phyloP scores from a whole-genome alignment of 2,888 invertebrate species.

The Agonopterix alstromeriana region DNA sequence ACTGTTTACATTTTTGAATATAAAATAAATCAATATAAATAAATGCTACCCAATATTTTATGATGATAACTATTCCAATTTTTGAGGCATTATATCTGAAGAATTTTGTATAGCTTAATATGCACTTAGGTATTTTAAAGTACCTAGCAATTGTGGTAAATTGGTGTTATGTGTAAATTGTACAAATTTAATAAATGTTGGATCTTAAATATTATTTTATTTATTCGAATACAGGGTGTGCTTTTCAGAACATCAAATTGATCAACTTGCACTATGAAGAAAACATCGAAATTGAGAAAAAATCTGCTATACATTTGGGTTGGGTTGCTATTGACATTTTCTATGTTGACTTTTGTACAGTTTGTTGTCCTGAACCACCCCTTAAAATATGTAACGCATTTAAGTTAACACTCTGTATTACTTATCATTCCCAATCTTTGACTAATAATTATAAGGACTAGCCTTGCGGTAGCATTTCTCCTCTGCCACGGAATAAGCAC shows the following conservation, averaged over 20 bases:
- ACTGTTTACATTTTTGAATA: constrained; percentile 14
- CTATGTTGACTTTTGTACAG: not conserved
- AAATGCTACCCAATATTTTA: constrained; percentile 32
- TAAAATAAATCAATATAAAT: constrained; percentile 2
- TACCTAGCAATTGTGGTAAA: constrained; percentile 28
- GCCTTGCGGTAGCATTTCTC: no score
- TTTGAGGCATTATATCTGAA: constrained; percentile 35
- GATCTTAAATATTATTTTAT: constrained; percentile 28
- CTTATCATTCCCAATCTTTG: no score
- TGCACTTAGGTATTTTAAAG: constrained; percentile 41
- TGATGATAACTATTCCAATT: constrained; percentile 28
- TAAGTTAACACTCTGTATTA: no score
- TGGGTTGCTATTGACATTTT: not conserved
- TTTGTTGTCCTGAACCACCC: no score
- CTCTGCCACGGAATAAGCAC: no score
- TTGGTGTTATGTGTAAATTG: constrained; percentile 58
- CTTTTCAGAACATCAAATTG: not conserved
- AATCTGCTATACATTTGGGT: no score
- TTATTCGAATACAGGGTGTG: not conserved
- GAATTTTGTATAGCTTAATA: constrained; percentile 10
- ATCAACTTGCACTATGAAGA: not conserved
- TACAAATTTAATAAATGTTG: constrained; percentile 75
- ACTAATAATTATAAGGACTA: no score
- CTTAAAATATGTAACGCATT: no score
- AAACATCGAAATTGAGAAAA: no score